These are phyloP conservation scores for Denticeps clupeoides DNA, from an alignment of 2,797 vertebrate species.

Conservation along the genomic window DNA sequence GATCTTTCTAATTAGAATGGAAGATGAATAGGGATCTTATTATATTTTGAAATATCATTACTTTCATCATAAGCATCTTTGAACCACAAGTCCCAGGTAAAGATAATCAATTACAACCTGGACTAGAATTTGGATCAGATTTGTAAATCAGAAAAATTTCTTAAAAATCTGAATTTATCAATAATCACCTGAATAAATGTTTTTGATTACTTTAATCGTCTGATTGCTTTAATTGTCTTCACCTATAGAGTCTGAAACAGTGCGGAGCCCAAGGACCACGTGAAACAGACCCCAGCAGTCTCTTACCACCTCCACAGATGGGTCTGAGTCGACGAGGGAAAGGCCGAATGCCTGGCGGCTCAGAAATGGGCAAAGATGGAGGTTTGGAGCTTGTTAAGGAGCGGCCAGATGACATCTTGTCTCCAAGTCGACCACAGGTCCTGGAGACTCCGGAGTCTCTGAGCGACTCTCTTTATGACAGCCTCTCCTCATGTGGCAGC, in stretches of 20 bases:
- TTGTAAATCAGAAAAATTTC: no score
- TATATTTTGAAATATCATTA: no score
- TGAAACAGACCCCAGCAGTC: conserved; percentile 16
- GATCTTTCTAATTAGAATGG: no score
- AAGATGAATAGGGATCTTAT: no score
- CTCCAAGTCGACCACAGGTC: conserved; percentile 65
- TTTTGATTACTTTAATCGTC: no score
- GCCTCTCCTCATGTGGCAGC: conserved; percentile 89
- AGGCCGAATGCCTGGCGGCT: conserved; percentile 59
- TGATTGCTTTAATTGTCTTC: background rate
- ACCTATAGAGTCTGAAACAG: conserved; percentile 22
- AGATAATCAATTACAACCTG: no score
- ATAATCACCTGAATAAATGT: no score
- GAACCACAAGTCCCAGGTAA: no score
- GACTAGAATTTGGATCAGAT: no score
- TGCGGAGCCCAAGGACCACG: conserved; percentile 12
- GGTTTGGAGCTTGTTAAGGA: conserved; percentile 66
- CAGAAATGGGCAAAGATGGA: conserved; percentile 69
- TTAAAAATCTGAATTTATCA: no score
- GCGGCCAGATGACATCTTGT: conserved; percentile 59
- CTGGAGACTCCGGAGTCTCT: conserved; percentile 86
- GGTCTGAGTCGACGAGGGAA: conserved; percentile 41
- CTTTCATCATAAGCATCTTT: no score
- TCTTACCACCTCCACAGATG: conserved; percentile 24
- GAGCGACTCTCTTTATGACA: conserved; percentile 92